Conservation (phyloP, 2,888 invertebrate species). For the Suillia variegata region DNA sequence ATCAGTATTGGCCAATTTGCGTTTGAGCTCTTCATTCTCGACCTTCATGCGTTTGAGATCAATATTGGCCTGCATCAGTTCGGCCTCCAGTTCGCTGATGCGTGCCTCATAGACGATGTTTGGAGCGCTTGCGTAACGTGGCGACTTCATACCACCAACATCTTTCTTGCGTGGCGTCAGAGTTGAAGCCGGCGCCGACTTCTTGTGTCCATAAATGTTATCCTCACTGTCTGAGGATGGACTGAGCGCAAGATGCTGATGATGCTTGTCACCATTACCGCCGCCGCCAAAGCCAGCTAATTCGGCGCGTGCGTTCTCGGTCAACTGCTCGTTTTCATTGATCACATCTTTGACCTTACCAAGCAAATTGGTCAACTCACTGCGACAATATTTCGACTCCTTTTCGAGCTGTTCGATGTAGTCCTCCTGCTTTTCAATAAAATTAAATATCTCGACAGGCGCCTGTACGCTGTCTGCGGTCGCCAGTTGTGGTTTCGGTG, state of each 20-base stretch:
- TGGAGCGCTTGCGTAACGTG: slow-evolving; percentile 70
- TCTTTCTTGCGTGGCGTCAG: slow-evolving; percentile 42
- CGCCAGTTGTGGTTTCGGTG: slow-evolving; percentile 57
- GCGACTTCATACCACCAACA: slow-evolving; percentile 39
- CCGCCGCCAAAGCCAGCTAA: slow-evolving; percentile 64
- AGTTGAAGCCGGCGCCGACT: no score
- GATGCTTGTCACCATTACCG: slow-evolving; percentile 10
- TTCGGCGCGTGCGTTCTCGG: slow-evolving; percentile 77
- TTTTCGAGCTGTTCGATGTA: slow-evolving; percentile 85
- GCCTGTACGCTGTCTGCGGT: slow-evolving; percentile 59
- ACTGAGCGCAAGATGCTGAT: slow-evolving; percentile 42
- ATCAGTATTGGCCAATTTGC: slow-evolving; percentile 53
- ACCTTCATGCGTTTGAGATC: slow-evolving; percentile 76
- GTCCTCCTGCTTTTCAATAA: slow-evolving; percentile 84
- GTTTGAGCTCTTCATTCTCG: slow-evolving; percentile 65
- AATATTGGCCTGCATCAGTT: slow-evolving; percentile 77
- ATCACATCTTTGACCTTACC: slow-evolving; percentile 86
- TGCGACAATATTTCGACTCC: slow-evolving; percentile 83
- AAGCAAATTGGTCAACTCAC: slow-evolving; percentile 76
- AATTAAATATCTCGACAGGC: slow-evolving; percentile 74
- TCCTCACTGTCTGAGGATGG: slow-evolving; percentile 66
- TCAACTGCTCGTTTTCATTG: slow-evolving; percentile 80
- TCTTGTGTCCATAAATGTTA: slow-evolving; percentile 34
- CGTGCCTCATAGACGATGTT: slow-evolving; percentile 83
- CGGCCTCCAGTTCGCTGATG: slow-evolving; percentile 83